Base-by-base conservation (phyloP, 1,140 invertebrate species). In the Oreohelix idahoensis region DNA sequence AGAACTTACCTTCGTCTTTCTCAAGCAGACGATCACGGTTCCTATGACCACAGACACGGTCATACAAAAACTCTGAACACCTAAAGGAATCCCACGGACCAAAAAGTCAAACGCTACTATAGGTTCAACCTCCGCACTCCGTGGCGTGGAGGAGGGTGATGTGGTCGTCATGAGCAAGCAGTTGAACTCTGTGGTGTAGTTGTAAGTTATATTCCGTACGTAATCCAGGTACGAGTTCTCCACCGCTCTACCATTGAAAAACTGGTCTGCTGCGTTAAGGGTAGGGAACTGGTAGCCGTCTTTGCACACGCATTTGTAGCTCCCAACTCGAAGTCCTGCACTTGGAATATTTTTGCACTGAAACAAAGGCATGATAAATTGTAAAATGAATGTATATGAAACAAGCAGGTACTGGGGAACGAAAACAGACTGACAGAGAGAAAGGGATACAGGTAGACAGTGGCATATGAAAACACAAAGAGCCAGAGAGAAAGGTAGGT, bases 11-110 rank as follows among this genome's bases (percentile, higher is more conserved):
- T 71, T 81, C 42, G 63, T 71, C 69, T 81, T 81, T 66, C 79
- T 71, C 45, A 81, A 81, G 86, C 94, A 94, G 86, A 96, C 96
- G 36, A 96, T 95, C 66, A 96, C 94, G 29, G 95, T 91, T 20
- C 93, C 95, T n/a, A 96, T 92, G 23, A 96, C 93, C 29, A 96
- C 86, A 71, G 95, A 95, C 63, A 96, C 93, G 17, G 95, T 94
- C 91, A 96, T 96, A 90, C 95, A 96, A 35, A 95, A 94, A 38
- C 95, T 94, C 89, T 96, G 95, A 36, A 96, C 94, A 23, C 94
- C 95, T 32, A 96, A 93, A 42, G 96, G 94, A 51, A 95, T 93
- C 2, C 94, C 94, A 42, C 95, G 94, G 81, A 95, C 88, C 82
- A 95, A 93, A 75, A 94, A 92, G 88, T 96, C 94, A 70, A 92